A percentile compares a stretch with the other conserved stretches of the same genome.
Conservation (phyloP, 92 coral and sea anemone genomes). For the Blastomussa wellsi region DNA sequence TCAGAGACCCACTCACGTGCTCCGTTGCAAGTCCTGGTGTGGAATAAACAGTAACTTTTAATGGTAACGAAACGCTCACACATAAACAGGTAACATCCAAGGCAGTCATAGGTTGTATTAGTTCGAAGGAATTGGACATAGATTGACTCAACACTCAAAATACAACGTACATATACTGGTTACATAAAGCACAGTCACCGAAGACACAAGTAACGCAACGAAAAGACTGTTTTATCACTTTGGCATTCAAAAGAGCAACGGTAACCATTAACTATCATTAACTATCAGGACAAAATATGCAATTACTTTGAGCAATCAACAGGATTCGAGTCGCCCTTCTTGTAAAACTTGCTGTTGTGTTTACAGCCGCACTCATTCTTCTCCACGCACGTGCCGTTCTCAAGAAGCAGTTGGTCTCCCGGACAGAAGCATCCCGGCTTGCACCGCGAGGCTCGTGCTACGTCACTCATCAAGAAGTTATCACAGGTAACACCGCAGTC, state of each 20-base stretch:
- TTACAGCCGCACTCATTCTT: slow-evolving; percentile 81
- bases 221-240: no score
- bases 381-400: slow-evolving; percentile 78
- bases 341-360: slow-evolving; percentile 75
- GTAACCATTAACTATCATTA: no score
- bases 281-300: no score
- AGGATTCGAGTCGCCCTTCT: slow-evolving; percentile 80
- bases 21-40: slow-evolving; percentile 73
- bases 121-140: no score
- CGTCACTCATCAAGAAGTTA: slow-evolving; percentile 57
- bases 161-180: background rate
- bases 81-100: background rate
- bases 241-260: no score
- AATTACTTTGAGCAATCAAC: slow-evolving; percentile 96
- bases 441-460: slow-evolving; percentile 51
- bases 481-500: slow-evolving; percentile 90
- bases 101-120: no score
- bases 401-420: slow-evolving; percentile 70
- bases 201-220: background rate
- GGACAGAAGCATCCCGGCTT: slow-evolving; percentile 88
- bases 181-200: background rate
- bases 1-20: slow-evolving; percentile 79
- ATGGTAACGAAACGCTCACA: background rate
- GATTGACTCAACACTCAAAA: background rate
- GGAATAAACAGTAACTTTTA: background rate